Evolutionary conservation across 1,140 invertebrate species (phyloP).

Genomic region (Sarcophaga bullata): DNA sequence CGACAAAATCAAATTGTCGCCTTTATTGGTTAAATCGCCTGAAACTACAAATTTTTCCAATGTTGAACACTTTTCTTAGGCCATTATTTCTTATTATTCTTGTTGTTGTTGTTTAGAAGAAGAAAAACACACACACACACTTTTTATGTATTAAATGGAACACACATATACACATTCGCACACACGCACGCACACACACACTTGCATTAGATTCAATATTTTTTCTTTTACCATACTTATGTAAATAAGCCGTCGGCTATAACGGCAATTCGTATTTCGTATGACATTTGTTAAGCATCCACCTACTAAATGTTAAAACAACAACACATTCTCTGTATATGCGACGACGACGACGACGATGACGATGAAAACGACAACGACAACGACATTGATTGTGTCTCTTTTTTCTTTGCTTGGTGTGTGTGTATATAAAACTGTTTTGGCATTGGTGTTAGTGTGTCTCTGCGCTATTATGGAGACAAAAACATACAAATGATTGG

Average conservation of each 20-base stretch:
- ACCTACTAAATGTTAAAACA: conserved; percentile 26
- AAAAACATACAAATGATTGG: conserved; percentile 26
- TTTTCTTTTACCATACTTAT: neutral
- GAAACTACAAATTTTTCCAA: too few species aligned
- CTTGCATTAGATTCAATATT: neutral
- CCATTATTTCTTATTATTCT: too few species aligned
- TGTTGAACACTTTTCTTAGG: too few species aligned
- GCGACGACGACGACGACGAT: neutral
- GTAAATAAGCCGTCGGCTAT: conserved; percentile 25
- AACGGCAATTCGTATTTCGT: neutral
- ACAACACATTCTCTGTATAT: neutral
- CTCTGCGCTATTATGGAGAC: neutral
- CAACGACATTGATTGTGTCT: neutral
- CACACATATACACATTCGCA: neutral
- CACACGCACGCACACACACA: neutral
- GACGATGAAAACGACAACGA: neutral
- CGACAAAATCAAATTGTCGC: too few species aligned
- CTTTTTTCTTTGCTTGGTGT: neutral
- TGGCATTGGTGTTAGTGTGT: neutral
- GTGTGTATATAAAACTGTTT: neutral
- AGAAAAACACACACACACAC: too few species aligned
- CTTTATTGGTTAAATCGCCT: too few species aligned
- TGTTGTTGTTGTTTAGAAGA: too few species aligned
- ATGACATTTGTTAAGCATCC: conserved; percentile 8
- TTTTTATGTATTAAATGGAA: neutral